Conservation (phyloP, 2,888 invertebrate genomes). For the Ethmia dodecea region DNA sequence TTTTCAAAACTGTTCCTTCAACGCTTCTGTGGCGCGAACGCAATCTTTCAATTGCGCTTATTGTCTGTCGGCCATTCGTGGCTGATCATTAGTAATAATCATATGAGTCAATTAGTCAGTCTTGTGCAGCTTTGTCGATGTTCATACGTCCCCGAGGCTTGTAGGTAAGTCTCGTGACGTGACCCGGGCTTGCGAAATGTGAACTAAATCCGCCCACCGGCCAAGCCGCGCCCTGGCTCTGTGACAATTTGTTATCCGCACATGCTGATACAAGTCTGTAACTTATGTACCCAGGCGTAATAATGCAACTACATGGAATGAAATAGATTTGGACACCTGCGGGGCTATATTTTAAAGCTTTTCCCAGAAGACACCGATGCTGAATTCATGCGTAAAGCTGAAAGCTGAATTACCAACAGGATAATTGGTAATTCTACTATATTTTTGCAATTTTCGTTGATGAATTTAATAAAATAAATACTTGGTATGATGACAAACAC, state of each 20-base stretch:
- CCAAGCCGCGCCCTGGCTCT: conserved; percentile 17
- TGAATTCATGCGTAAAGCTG: too few species aligned
- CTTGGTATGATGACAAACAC: too few species aligned
- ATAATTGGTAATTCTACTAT: too few species aligned
- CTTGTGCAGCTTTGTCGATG: conserved; percentile 18
- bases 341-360: too few species aligned
- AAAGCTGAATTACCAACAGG: too few species aligned
- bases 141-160: conserved; percentile 8
- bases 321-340: too few species aligned
- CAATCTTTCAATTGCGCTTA: conserved; percentile 4
- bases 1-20: conserved; percentile 1
- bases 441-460: too few species aligned
- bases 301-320: too few species aligned
- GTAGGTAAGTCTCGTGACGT: conserved; percentile 5
- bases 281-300: too few species aligned
- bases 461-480: too few species aligned
- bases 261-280: too few species aligned
- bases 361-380: too few species aligned
- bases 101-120: conserved; percentile 23
- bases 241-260: conserved; percentile 4
- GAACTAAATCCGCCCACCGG: conserved; percentile 28
- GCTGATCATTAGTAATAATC: conserved; percentile 13
- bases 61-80: background rate
- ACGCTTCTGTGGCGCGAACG: conserved; percentile 2
- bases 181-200: conserved; percentile 15